phyloP scores from a whole-genome alignment of 2,888 invertebrate genomes.

The Apotomis capreana region DNA sequence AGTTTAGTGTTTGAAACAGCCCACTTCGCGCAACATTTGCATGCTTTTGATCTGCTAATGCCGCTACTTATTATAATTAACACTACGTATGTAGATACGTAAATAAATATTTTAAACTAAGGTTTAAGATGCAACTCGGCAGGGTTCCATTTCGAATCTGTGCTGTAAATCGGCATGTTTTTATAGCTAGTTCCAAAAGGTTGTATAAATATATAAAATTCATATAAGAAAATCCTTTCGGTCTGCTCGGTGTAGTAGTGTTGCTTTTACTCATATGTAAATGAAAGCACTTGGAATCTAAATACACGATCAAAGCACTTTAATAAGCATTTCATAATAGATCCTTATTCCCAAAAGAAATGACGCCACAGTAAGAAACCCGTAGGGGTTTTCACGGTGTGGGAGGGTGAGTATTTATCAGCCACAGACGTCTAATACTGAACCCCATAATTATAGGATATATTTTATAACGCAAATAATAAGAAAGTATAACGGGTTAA shows the following conservation, averaged over 20 bases:
- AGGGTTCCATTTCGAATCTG: neutral
- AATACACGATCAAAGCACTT: neutral
- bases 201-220: neutral
- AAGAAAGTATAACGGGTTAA: no score
- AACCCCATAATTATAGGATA: no score
- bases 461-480: no score
- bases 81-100: no score
- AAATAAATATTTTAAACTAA: neutral
- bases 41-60: conserved; percentile 18
- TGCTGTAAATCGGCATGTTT: neutral
- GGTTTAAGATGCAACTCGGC: neutral
- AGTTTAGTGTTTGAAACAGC: neutral
- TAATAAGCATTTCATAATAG: neutral
- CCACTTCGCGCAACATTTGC: neutral
- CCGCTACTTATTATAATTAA: conserved; percentile 17
- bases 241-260: neutral
- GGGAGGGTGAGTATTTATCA: no score
- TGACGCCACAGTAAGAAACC: no score
- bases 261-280: conserved; percentile 1
- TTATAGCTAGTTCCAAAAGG: neutral
- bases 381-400: no score
- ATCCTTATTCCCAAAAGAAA: neutral
- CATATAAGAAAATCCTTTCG: neutral
- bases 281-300: conserved; percentile 11
- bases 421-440: no score